These are phyloP conservation scores for Tetragonula carbonaria DNA, from an alignment of 2,888 invertebrate species.

Conservation along the genomic window DNA sequence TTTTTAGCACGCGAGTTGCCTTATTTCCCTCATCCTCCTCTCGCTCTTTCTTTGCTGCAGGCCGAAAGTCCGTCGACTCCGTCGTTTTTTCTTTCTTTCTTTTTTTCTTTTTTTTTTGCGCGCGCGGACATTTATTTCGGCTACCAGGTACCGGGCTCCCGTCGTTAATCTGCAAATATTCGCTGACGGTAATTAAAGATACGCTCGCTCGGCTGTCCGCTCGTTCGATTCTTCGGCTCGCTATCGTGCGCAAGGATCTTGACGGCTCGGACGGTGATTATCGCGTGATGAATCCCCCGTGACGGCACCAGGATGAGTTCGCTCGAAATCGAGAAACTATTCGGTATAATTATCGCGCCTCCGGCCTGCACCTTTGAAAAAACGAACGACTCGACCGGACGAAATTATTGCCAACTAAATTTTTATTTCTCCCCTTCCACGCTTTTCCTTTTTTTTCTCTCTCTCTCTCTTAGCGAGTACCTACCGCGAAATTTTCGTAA, in stretches of 20 bases:
- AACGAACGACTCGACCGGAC: not conserved
- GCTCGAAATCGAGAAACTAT: conserved; percentile 37
- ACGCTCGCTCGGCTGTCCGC: conserved; percentile 53
- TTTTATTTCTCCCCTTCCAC: not conserved
- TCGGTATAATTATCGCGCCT: conserved; percentile 55
- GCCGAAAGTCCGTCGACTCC: not conserved
- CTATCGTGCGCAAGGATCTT: conserved; percentile 56
- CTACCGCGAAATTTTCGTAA: not conserved
- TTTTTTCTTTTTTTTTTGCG: not conserved
- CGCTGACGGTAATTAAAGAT: conserved; percentile 69
- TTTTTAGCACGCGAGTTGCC: conserved; percentile 47
- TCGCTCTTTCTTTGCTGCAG: conserved; percentile 4
- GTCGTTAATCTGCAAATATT: conserved; percentile 70
- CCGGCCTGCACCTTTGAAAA: conserved; percentile 15
- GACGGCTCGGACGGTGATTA: conserved; percentile 54
- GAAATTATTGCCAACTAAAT: conserved; percentile 1
- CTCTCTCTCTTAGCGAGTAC: not conserved
- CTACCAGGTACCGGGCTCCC: conserved; percentile 33
- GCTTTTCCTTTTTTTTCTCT: not conserved
- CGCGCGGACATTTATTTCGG: conserved; percentile 48
- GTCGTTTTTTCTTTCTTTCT: not conserved
- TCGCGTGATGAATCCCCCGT: conserved; percentile 60
- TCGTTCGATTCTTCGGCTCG: conserved; percentile 32
- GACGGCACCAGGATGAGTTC: conserved; percentile 28
- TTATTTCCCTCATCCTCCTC: conserved; percentile 37